Base-by-base conservation (phyloP, 2,797 vertebrate species). In the Falco naumanni region DNA sequence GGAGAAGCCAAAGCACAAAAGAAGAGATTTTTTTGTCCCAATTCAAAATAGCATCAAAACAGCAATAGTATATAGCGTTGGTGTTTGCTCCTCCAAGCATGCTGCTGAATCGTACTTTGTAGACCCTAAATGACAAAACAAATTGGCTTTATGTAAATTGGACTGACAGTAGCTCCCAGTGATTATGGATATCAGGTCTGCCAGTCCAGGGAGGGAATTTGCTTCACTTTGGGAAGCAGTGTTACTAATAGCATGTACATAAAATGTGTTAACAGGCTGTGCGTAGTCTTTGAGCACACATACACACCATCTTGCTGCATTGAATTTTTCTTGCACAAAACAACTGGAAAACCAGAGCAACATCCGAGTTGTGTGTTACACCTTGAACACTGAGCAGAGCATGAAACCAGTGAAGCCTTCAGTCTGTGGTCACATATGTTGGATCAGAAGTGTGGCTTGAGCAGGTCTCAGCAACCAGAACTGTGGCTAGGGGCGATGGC, bases 121-220 rank as follows among this genome's bases (percentile, higher is more conserved):
- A 71, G 81, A 84, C 57, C 66, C 89, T 72, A 74, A 43, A 81
- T 82, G 83, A 89, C 71, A 69, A 80, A 93, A 85, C 76, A 63
- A 92, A 81, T 88, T n/a, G 59, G 8, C 84, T 91, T 92, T 89
- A 28, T 92, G 74, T 88, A 70, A 96, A 86, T 88, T 66, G 85
- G 63, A 84, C 70, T 93, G 89, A 94, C 90, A 88, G 90, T 93
- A 84, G 95, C 76, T 94, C 66, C 66, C 63, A 88, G 87, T 94
- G 82, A 84, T 95, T 76, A 53, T 76, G 82, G 76, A 56, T 93
- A 69, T 92, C 47, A 56, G 61, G 50, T 78, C 72, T 86, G 72
- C 79, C 88, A 29, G 79, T 69, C 47, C 78, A 75, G 59, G 63
- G n/a, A 83, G 54, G 84, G 87, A 92, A 89, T 92, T 92, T 69